Base-by-base conservation (phyloP, 2,113 vertebrate genomes). In the Sciurus niger region DNA sequence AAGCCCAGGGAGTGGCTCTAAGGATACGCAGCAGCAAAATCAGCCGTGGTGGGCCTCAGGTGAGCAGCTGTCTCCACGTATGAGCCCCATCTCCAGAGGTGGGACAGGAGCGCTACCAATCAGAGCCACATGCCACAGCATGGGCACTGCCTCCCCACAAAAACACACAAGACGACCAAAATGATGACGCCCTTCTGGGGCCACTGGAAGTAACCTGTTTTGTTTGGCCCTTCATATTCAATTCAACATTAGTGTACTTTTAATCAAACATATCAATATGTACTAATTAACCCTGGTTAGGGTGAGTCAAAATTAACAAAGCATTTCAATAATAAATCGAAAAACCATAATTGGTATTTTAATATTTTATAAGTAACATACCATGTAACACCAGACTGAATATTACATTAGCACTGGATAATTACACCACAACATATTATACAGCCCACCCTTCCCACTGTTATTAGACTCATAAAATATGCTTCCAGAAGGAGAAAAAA, bases 401-500 rank as follows among this genome's bases (percentile, higher is more conserved):
- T 34, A 82, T 32, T 92, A 53, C 63, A 85, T 86, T 85, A 86
- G 83, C 96, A 88, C 94, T 94, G 83, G 40, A 74, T 90, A 93
- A 97, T 97, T 90, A 95, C 90, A 92, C 51, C 94, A 55, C 94
- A 93, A 93, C 90, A 86, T 34, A 93, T 80, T 78, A 96, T 96
- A 68, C 79, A 76, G 94, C 32, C 95, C 91, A 83, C 40, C 96
- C 96, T 94, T 91, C 97, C 84, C 85, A 24, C 97, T 74, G 94
- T 88, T 97, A 95, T 80, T 93, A 97, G 93, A 96, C 96, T 94
- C 97, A 94, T 96, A 95, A 98, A 98, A 93, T 94, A 91, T 92
- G 91, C 98, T 95, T 97, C 94, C 88, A 96, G 89, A 97, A 96
- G 30, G 72, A 96, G 93, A 90, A 95, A 93, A 96, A 96, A 97